These are phyloP conservation scores for Morphnarchus princeps DNA, from an alignment of 2,113 vertebrate species.

Conservation along the genomic window DNA sequence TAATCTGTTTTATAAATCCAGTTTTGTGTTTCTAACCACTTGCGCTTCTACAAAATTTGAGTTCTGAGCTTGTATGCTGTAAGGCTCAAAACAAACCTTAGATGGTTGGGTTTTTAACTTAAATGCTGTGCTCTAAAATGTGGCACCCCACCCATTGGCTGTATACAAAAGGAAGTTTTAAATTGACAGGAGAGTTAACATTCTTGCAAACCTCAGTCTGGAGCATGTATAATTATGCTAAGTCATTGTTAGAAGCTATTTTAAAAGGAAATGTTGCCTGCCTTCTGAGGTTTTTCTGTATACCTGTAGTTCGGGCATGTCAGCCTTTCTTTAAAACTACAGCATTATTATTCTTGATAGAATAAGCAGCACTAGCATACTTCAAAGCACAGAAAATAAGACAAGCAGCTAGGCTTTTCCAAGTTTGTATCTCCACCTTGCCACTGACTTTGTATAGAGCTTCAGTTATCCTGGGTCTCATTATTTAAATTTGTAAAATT, in stretches of 20 bases:
- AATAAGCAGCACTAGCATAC: neutral
- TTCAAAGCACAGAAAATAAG: neutral
- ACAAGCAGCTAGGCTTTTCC: neutral
- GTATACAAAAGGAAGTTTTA: neutral
- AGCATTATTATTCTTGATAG: neutral
- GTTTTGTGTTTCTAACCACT: neutral
- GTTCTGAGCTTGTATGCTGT: neutral
- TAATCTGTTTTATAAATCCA: neutral
- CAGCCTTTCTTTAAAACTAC: neutral
- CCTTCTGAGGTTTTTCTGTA: neutral
- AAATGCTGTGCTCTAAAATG: neutral
- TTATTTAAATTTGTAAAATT: neutral
- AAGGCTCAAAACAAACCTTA: neutral
- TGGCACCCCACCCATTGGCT: conserved; percentile 1
- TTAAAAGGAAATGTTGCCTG: neutral
- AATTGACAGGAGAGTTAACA: neutral
- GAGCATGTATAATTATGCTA: conserved; percentile 7
- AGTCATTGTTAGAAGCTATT: conserved; percentile 2
- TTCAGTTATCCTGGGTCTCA: neutral
- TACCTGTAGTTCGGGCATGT: neutral
- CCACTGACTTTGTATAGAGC: neutral
- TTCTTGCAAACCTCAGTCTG: conserved; percentile 6
- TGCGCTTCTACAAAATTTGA: neutral
- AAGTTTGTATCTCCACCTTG: neutral
- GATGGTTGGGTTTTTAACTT: neutral